A percentile compares a stretch with the other conserved stretches of the same genome.
Conservation (phyloP, 2,113 vertebrate genomes). For the Neotragus moschatus region DNA sequence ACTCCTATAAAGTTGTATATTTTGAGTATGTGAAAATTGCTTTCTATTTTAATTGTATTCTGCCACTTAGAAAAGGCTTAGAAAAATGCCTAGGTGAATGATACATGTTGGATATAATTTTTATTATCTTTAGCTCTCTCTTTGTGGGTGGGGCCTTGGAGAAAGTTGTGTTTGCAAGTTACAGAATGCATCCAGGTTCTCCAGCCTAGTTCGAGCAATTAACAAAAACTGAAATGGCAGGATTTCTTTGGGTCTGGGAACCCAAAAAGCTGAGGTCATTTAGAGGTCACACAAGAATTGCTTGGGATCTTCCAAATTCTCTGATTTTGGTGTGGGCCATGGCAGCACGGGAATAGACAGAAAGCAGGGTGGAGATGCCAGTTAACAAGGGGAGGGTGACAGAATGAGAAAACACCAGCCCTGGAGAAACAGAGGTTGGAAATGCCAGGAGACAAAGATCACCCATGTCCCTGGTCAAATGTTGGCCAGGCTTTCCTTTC, state of each 20-base stretch:
- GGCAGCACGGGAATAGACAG: background rate
- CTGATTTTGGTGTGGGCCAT: background rate
- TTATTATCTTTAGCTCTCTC: background rate
- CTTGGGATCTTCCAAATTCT: background rate
- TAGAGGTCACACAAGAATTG: background rate
- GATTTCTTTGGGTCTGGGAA: background rate
- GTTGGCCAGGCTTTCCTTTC: background rate
- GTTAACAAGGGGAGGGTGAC: background rate
- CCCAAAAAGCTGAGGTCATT: background rate
- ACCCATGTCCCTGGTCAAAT: background rate
- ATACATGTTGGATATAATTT: background rate
- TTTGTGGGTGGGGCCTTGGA: background rate
- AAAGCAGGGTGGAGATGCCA: background rate
- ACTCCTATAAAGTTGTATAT: background rate
- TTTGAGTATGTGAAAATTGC: background rate
- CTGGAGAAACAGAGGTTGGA: background rate
- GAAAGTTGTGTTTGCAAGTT: background rate
- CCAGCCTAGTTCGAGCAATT: background rate
- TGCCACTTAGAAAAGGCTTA: background rate
- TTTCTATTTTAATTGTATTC: constrained; percentile 11
- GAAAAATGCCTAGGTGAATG: background rate
- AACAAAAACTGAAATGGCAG: constrained; percentile 16
- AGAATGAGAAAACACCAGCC: background rate
- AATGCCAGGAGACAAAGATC: background rate
- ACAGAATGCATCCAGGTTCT: background rate